Base-by-base conservation (phyloP, 2,113 vertebrate genomes). In the Neopipo cinnamomea region DNA sequence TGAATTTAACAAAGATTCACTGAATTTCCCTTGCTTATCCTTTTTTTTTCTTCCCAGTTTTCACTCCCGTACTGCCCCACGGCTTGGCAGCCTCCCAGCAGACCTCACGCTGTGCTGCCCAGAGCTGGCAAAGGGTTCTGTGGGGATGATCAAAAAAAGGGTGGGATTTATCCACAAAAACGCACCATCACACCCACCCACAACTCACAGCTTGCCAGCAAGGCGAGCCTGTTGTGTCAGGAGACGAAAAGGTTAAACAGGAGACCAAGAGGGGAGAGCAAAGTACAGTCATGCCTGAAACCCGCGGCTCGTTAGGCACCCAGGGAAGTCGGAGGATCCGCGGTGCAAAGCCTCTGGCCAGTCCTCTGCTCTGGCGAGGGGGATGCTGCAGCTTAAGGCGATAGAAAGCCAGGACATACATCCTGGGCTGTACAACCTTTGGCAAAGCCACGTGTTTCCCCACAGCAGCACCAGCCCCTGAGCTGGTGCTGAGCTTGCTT, bases 401-500 rank as follows among this genome's bases (percentile, higher is more conserved):
- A 14, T 3, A 37, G 2, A 2, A 4, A 75, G 35, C 23, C 59
- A 55, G 25, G 39, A 65, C 3, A 9, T 33, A 23, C 39, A 22
- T 4, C 46, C 41, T 3, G 28, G 21, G 46, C 30, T 6, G 22
- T 6, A 25, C 5, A 25, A 4, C 49, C 50, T 73, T 17, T 16
- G 63, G 56, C 3, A 10, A 79, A 75, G 62, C 47, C 4, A 1
- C 0, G 37, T 1, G 7, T 17, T 68, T 49, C 35, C 25, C 42
- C 11, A 16, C 0, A 10, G 61, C 61, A 66, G 52, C 56, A 14
- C 12, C 0, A 5, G 10, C 15, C 0, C 0, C 68, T 6, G n/a
- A 5, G 27, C 44, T 30, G 30, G 14, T 0, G 0, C 68, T 6
- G n/a, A 5, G 27, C 44, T 30, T 33, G 14, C 44, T 63, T 46